Percentiles rank a stretch among this genome's conserved stretches.
phyloP scores from a whole-genome alignment of 2,113 vertebrate species.

The Pterocles burchelli region DNA sequence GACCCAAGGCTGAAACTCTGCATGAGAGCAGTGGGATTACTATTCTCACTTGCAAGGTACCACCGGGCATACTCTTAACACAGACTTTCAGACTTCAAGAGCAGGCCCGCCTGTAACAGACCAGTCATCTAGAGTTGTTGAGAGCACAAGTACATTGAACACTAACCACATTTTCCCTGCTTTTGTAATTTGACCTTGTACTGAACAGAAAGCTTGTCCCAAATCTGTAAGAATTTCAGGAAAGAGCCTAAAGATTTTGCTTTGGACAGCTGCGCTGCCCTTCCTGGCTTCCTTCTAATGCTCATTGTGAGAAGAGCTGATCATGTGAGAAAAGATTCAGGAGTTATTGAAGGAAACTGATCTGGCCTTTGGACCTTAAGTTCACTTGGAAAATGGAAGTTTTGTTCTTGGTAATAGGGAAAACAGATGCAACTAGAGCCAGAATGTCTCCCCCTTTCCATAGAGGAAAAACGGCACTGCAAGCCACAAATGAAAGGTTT shows the following conservation, averaged over 20 bases:
- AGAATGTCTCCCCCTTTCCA: neutral
- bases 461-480: neutral
- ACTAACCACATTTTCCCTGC: neutral
- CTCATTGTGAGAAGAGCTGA: neutral
- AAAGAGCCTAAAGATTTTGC: neutral
- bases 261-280: neutral
- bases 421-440: slow-evolving; percentile 11
- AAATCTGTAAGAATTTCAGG: neutral
- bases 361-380: neutral
- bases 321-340: neutral
- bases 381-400: neutral
- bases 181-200: neutral
- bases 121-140: neutral
- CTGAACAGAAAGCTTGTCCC: neutral
- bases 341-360: neutral
- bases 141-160: neutral
- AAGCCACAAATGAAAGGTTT: neutral
- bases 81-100: neutral
- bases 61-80: neutral
- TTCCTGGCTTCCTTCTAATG: neutral
- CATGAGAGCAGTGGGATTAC: neutral
- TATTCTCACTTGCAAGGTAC: neutral
- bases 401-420: neutral
- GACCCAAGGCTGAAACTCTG: neutral
- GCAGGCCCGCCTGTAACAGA: neutral